These are phyloP conservation scores for Hyaena hyaena DNA, from an alignment of 2,113 vertebrate species.

Conservation along the genomic window DNA sequence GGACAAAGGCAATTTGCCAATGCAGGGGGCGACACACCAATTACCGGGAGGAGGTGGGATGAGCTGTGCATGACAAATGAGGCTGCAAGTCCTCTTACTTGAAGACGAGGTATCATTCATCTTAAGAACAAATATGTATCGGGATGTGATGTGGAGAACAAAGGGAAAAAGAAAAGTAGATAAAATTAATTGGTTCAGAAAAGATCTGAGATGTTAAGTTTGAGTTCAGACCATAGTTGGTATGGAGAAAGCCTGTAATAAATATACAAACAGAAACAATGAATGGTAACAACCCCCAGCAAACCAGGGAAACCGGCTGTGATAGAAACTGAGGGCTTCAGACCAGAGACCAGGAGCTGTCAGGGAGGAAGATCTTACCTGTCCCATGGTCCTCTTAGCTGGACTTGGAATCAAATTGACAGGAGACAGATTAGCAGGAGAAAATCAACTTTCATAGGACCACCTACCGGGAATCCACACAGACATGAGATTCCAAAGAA, in stretches of 20 bases:
- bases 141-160: too few relatives aligned
- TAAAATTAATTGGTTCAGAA: not conserved
- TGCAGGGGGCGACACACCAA: not conserved
- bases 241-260: not conserved
- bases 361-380: too few relatives aligned
- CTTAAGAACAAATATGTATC: not conserved
- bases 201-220: not conserved
- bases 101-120: not conserved
- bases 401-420: too few relatives aligned
- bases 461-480: too few relatives aligned
- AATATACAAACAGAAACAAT: not conserved
- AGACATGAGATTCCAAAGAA: too few relatives aligned
- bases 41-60: not conserved
- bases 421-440: too few relatives aligned
- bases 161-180: too few relatives aligned
- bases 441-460: too few relatives aligned
- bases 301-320: not conserved
- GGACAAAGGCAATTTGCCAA: not conserved
- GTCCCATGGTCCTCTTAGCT: too few relatives aligned
- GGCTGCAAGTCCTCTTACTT: not conserved
- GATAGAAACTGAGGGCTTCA: not conserved
- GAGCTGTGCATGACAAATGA: not conserved
- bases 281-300: not conserved
- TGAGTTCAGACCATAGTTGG: not conserved
- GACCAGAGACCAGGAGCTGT: not conserved